Evolutionary conservation across 64 coral and sea anemone species (phyloP), one percentile per base, ranked within the genome.

Genomic region (Actinia tenebrosa): DNA sequence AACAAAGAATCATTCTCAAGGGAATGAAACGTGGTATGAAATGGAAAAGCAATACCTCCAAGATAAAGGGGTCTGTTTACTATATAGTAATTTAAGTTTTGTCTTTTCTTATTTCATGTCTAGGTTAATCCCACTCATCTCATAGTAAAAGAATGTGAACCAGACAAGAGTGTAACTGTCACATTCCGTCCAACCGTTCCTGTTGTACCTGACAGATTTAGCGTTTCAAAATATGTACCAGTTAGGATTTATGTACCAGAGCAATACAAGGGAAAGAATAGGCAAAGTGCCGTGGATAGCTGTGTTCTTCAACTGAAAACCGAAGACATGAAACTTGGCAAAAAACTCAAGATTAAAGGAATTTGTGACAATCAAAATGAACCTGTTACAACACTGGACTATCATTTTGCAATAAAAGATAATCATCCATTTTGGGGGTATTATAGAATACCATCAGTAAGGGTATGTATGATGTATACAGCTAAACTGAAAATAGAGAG

Each of bases 171-270:
- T 10, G 26, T 85, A 20, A 86, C 16, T 47, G 84, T 91, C 44
- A 89, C 53, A 45, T 58, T 90, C 5, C 46, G 82, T 14, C 89
- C 89, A 79, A 90, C 89, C 2, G n/a, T 90, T 46, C 89, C 89
- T 42, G 56, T 90, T 52, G 83, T 69, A 18, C 63, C 82, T 3
- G 64, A 71, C 20, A 16, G 30, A 11, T 58, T 53, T 15, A 16
- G 10, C 5, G 63, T 43, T 8, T 53, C 54, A 7, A 47, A 54
- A 22, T 44, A 68, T 44, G 66, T 66, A 44, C 37, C 43, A 52
- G 52, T 44, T 16, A 47, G 77, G 5, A 89, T 84, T 56, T 84
- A 80, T 20, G 79, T 89, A 43, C 88, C 80, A 69, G 53, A 45
- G 7, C 20, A 52, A 47, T 89, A n/a, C 54, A 50, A 53, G 53